Conservation (phyloP, 2,797 vertebrate genomes). For the Clamator glandarius region DNA sequence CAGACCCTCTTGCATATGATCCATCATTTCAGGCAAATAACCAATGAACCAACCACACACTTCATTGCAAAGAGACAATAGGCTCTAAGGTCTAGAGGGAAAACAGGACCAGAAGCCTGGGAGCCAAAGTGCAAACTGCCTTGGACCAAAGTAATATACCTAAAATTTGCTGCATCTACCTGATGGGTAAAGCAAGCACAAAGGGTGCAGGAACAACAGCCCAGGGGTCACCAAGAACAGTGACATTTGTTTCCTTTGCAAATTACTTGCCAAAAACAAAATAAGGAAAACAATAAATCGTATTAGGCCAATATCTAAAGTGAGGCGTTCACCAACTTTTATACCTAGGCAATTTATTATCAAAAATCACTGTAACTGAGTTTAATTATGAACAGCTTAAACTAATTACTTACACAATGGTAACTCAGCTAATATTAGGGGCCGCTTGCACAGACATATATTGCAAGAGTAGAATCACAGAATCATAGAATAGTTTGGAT, state of each 20-base stretch:
- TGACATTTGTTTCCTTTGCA: accelerated
- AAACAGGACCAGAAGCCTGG: neutral
- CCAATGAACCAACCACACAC: neutral
- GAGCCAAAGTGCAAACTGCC: neutral
- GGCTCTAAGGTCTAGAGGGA: neutral
- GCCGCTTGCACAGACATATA: neutral
- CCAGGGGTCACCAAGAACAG: neutral
- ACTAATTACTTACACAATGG: neutral
- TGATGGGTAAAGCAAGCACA: neutral
- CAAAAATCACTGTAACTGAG: neutral
- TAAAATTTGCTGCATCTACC: neutral
- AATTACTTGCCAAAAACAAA: neutral
- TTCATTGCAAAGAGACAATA: neutral
- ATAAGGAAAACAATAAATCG: neutral
- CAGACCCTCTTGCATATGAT: neutral
- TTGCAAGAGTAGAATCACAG: neutral
- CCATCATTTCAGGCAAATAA: neutral
- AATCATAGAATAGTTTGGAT: too few species aligned
- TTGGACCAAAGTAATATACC: neutral
- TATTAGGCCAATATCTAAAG: neutral
- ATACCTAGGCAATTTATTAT: neutral
- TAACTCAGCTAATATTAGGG: neutral
- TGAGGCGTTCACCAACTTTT: neutral
- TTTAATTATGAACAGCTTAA: neutral
- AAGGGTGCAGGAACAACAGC: neutral